phyloP scores from a whole-genome alignment of 92 coral and sea anemone species.

The Zoanthus sansibaricus region DNA sequence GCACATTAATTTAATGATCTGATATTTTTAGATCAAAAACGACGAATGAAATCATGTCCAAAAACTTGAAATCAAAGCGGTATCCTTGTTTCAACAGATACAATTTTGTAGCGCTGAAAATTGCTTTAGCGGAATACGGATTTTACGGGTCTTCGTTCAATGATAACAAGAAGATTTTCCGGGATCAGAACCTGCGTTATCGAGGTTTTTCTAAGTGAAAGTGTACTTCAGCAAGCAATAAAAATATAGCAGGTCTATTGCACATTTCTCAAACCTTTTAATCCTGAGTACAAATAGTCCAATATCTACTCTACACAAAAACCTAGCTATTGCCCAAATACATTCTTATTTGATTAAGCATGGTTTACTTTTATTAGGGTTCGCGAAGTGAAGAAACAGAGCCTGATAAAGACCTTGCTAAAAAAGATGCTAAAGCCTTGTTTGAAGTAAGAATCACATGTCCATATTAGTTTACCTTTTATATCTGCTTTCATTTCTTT shows the following conservation, averaged over 20 bases:
- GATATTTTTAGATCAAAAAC: background rate
- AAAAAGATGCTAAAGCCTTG: no score
- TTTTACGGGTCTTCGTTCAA: background rate
- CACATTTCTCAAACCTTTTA: background rate
- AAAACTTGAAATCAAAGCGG: background rate
- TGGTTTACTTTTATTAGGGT: no score
- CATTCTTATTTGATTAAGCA: no score
- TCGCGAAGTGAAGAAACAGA: no score
- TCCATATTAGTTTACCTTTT: no score
- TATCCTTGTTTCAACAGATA: background rate
- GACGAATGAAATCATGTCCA: background rate
- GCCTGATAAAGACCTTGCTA: no score
- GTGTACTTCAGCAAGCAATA: background rate
- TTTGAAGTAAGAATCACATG: no score
- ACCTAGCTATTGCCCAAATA: no score
- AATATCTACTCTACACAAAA: no score
- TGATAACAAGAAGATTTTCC: background rate
- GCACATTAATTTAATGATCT: background rate
- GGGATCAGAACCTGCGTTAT: background rate
- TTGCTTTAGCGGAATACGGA: background rate
- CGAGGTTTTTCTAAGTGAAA: background rate
- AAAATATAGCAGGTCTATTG: background rate
- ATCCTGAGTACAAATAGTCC: no score
- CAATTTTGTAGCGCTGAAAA: background rate
- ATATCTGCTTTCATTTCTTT: no score